Evolutionary conservation across 2,797 vertebrate genomes (phyloP).

Genomic region (Lithobates pipiens): DNA sequence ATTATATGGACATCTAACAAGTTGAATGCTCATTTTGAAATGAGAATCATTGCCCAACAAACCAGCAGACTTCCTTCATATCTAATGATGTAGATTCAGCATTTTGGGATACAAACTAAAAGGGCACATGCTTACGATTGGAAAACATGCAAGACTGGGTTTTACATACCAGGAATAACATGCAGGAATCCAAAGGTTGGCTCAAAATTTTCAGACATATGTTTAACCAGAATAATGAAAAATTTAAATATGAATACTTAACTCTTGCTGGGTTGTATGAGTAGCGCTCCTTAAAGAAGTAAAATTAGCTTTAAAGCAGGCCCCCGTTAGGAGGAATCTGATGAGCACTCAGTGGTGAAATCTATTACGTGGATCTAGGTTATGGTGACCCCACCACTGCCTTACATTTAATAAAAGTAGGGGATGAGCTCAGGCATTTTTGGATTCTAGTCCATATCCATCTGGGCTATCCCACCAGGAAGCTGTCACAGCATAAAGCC

Average conservation of each 20-base stretch:
- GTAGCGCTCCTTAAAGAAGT: background rate
- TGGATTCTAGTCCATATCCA: too few relatives aligned
- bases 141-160: conserved; percentile 10
- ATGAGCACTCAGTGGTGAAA: background rate
- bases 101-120: background rate
- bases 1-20: background rate
- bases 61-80: background rate
- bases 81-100: background rate
- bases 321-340: background rate
- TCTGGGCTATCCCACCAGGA: too few relatives aligned
- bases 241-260: background rate
- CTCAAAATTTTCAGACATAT: conserved; percentile 2
- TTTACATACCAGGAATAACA: background rate
- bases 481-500: too few relatives aligned
- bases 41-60: too few relatives aligned
- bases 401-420: too few relatives aligned
- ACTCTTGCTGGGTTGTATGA: background rate
- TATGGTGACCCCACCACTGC: background rate
- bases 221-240: conserved; percentile 19
- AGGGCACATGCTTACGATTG: background rate
- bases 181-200: conserved; percentile 8
- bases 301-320: background rate
- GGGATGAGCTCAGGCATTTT: too few relatives aligned
- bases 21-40: too few relatives aligned
- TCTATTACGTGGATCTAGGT: background rate